Percentiles rank a stretch among this genome's conserved stretches.
Conservation (phyloP, 2,888 invertebrate species). For the Tipula helvola region DNA sequence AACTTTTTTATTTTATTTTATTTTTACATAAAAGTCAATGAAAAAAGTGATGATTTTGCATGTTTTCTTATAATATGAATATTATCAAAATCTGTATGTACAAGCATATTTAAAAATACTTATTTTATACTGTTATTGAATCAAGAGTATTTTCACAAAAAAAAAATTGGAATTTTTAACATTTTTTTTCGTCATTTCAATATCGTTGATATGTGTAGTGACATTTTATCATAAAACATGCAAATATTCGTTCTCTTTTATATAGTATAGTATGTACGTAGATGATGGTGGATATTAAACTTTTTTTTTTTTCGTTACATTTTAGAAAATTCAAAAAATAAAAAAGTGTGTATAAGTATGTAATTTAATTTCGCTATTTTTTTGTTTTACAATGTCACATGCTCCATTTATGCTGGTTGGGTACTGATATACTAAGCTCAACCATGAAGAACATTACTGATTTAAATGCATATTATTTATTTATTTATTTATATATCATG, state of each 20-base stretch:
- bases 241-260: neutral
- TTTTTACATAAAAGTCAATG: neutral
- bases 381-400: too few relatives aligned
- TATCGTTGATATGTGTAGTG: neutral
- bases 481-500: too few relatives aligned
- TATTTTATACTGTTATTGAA: slow-evolving; percentile 4
- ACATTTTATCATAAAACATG: neutral
- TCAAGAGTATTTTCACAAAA: neutral
- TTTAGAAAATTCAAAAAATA: neutral
- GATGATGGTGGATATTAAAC: neutral
- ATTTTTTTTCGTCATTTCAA: neutral
- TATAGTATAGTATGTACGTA: neutral
- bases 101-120: neutral
- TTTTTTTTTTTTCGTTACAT: neutral
- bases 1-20: neutral
- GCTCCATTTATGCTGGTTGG: neutral
- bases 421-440: too few relatives aligned
- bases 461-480: too few relatives aligned
- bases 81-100: neutral
- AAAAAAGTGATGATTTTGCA: neutral
- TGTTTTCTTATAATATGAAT: neutral
- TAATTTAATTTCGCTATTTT: too few relatives aligned
- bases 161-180: neutral
- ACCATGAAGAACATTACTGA: too few relatives aligned
- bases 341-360: too few relatives aligned